phyloP scores from a whole-genome alignment of 2,797 vertebrate species.

The Crocidura indochinensis region DNA sequence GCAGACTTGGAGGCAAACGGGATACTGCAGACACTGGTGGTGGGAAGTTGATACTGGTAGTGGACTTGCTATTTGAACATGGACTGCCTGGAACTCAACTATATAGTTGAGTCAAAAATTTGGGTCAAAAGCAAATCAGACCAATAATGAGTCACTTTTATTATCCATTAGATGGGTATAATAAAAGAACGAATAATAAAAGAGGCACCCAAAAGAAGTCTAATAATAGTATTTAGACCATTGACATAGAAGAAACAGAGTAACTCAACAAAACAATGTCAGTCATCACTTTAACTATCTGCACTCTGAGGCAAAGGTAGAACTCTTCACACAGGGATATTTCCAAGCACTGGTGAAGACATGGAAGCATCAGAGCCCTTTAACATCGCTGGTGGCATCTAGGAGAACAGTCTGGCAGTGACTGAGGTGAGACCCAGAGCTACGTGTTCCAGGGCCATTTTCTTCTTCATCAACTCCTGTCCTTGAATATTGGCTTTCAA shows the following conservation, averaged over 20 bases:
- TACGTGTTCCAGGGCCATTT: too few relatives aligned
- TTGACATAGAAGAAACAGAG: not conserved
- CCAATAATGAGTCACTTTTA: not conserved
- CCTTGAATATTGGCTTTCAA: too few relatives aligned
- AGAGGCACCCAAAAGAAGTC: not conserved
- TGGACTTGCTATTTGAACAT: too few relatives aligned
- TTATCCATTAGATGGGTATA: not conserved
- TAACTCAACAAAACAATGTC: not conserved
- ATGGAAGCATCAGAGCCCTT: not conserved
- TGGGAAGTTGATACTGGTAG: too few relatives aligned
- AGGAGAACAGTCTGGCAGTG: not conserved
- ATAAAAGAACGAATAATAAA: not conserved
- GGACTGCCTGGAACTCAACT: too few relatives aligned
- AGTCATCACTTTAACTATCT: not conserved
- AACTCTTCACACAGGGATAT: not conserved
- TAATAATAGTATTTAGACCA: not conserved
- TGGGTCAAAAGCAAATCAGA: not conserved
- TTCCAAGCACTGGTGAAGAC: not conserved
- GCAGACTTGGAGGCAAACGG: too few relatives aligned
- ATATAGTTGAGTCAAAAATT: too few relatives aligned
- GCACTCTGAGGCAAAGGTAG: not conserved
- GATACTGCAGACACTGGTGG: too few relatives aligned
- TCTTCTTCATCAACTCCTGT: too few relatives aligned
- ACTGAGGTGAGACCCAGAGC: not conserved
- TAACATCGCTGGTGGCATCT: not conserved